phyloP scores from a whole-genome alignment of 2,113 vertebrate genomes.

The Chauna torquata region DNA sequence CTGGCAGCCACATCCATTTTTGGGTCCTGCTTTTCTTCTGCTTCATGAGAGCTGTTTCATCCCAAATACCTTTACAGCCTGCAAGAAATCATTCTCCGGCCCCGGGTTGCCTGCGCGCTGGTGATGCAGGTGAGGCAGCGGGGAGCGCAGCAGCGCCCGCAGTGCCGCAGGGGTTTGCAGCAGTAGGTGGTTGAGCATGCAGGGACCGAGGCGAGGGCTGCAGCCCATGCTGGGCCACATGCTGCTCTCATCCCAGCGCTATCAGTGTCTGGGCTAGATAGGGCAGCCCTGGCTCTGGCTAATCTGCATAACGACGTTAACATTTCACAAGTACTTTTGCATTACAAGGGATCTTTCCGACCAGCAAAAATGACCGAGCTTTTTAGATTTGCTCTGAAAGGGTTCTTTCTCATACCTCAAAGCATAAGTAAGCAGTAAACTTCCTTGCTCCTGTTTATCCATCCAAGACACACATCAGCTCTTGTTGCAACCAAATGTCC shows the following conservation, averaged over 20 bases:
- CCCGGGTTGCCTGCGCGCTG: fast-evolving
- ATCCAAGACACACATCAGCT: slow-evolving; percentile 4
- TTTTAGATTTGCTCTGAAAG: neutral
- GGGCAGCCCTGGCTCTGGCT: neutral
- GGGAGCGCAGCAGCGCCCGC: neutral
- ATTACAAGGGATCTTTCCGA: slow-evolving; percentile 26
- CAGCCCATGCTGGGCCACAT: neutral
- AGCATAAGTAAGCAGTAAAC: slow-evolving; percentile 30
- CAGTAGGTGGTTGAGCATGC: neutral
- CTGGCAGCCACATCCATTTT: slow-evolving; percentile 21
- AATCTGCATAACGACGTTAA: slow-evolving; percentile 38
- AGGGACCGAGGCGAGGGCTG: neutral
- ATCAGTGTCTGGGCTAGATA: slow-evolving; percentile 28
- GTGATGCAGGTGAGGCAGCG: neutral
- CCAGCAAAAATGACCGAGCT: neutral
- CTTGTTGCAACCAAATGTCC: neutral
- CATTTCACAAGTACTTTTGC: slow-evolving; percentile 16
- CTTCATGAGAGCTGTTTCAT: neutral
- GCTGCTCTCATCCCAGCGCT: neutral
- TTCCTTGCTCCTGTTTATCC: slow-evolving; percentile 35
- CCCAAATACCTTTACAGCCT: neutral
- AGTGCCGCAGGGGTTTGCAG: neutral
- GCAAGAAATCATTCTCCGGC: neutral
- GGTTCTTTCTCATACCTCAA: slow-evolving; percentile 32
- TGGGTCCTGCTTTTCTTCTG: neutral